Evolutionary conservation across 1,140 invertebrate genomes (phyloP).

Genomic region (Apis laboriosa): DNA sequence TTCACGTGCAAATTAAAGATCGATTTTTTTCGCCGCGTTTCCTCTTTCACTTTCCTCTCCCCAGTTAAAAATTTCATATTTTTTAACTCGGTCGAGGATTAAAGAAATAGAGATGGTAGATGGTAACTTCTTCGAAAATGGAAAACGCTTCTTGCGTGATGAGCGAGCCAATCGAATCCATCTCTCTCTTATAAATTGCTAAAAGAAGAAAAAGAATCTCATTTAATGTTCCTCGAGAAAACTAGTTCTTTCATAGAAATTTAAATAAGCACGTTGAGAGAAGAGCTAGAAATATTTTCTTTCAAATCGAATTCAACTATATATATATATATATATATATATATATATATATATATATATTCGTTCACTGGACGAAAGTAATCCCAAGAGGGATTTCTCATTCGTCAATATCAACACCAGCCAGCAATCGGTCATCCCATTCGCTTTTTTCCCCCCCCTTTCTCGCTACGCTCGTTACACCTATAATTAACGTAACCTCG

Average conservation of each 20-base stretch:
- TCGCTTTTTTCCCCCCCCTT: background rate
- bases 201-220: background rate
- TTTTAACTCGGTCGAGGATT: background rate
- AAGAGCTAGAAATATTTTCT: background rate
- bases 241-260: background rate
- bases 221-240: background rate
- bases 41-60: conserved; percentile 7
- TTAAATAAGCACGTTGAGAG: too few species aligned
- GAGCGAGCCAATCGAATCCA: background rate
- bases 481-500: conserved; percentile 21
- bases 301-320: too few species aligned
- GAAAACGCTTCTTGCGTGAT: background rate
- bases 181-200: background rate
- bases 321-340: background rate
- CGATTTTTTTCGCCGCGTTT: conserved; percentile 15
- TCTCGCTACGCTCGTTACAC: background rate
- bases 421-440: conserved; percentile 20
- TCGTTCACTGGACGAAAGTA: background rate
- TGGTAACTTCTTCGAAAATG: background rate
- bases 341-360: background rate
- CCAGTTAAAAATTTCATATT: background rate
- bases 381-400: conserved; percentile 12
- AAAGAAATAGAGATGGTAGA: background rate
- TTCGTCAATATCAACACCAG: conserved; percentile 25
- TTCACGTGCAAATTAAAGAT: conserved; percentile 17